These are phyloP conservation scores for Scyliorhinus canicula DNA, from an alignment of 2,797 vertebrate genomes.

Conservation along the genomic window DNA sequence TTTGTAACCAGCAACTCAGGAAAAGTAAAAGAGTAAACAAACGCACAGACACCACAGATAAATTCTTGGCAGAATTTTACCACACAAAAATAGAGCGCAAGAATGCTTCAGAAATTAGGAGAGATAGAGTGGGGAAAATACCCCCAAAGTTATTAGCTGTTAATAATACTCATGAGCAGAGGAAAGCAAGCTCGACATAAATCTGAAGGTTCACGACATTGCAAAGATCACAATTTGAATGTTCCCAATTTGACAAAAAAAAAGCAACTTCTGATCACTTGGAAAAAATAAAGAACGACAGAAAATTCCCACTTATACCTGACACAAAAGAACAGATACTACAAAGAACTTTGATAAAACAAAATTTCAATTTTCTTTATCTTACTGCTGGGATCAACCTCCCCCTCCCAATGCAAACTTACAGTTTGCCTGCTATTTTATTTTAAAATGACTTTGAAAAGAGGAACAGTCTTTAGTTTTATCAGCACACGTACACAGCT, in stretches of 20 bases:
- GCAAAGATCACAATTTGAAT: conserved; percentile 1
- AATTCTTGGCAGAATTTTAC: not conserved
- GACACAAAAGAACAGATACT: conserved; percentile 3
- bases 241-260: not conserved
- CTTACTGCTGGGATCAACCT: not conserved
- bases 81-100: not conserved
- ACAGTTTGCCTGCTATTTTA: not conserved
- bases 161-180: not conserved
- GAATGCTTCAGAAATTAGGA: not conserved
- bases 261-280: not conserved
- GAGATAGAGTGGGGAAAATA: not conserved
- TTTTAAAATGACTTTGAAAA: conserved; percentile 41
- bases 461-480: conserved; percentile 47
- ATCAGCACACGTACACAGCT: not conserved
- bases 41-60: not conserved
- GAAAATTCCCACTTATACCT: not conserved
- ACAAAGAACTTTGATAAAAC: not conserved
- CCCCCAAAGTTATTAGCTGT: not conserved
- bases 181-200: not conserved
- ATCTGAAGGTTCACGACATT: not conserved
- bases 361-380: not conserved
- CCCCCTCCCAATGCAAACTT: not conserved
- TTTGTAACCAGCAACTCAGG: not conserved
- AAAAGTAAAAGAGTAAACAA: conserved; percentile 1
- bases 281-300: conserved; percentile 2